Conservation (phyloP, 1,140 invertebrate species). For the Drosophila erecta region DNA sequence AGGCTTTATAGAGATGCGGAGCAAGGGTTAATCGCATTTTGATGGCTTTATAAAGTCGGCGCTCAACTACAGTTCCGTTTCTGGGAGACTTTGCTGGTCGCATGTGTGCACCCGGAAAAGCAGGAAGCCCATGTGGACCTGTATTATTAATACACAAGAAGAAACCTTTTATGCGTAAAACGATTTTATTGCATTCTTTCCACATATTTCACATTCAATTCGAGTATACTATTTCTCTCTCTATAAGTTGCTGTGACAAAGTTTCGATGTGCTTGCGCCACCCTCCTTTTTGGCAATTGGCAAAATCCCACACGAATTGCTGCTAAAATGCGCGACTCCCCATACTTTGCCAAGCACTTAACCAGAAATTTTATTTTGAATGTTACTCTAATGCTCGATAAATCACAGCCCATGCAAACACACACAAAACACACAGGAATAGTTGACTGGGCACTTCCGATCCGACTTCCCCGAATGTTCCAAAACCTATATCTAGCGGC, state of each 20-base stretch:
- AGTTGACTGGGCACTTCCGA: conserved; percentile 67
- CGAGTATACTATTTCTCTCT: background rate
- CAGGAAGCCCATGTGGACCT: too few species aligned
- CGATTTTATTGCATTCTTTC: too few species aligned
- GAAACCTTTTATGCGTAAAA: too few species aligned
- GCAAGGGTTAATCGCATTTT: conserved; percentile 71
- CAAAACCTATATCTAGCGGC: conserved; percentile 15
- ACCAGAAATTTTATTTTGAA: conserved; percentile 78
- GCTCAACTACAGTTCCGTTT: conserved; percentile 36
- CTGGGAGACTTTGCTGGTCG: background rate
- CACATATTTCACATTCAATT: too few species aligned
- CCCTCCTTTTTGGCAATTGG: conserved; percentile 5
- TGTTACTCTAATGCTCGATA: conserved; percentile 79
- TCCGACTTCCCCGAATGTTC: background rate
- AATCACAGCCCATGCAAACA: conserved; percentile 54
- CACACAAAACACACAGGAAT: conserved; percentile 37
- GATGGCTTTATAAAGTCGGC: conserved; percentile 70
- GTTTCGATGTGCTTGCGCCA: conserved; percentile 7
- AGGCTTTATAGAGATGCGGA: conserved; percentile 1
- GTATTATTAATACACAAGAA: too few species aligned
- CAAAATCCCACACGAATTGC: conserved; percentile 75
- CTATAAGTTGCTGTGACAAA: background rate
- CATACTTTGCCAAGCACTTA: conserved; percentile 77
- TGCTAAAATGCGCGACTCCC: conserved; percentile 54
- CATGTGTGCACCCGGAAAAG: background rate